Evolutionary conservation across 2,113 vertebrate genomes (phyloP).

Genomic region (Amblyornis subalaris): DNA sequence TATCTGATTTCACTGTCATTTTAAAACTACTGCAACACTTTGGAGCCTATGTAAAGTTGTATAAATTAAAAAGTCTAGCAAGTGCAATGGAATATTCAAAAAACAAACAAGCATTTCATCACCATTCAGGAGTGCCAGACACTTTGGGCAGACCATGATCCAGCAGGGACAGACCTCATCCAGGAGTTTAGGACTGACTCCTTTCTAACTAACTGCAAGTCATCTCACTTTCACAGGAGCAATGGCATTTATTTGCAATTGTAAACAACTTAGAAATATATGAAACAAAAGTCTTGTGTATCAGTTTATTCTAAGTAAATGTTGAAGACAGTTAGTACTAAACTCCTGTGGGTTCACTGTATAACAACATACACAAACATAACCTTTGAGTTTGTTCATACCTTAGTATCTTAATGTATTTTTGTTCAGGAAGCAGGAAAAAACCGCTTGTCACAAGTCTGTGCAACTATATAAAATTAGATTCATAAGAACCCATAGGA

Average conservation of each 20-base stretch:
- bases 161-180: neutral
- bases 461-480: neutral
- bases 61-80: neutral
- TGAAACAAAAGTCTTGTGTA: neutral
- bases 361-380: neutral
- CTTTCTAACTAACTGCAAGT: neutral
- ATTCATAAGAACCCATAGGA: neutral
- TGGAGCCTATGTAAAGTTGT: neutral
- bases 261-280: neutral
- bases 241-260: neutral
- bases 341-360: neutral
- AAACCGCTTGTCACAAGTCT: neutral
- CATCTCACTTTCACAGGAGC: neutral
- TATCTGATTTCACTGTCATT: neutral
- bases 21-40: neutral
- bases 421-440: neutral
- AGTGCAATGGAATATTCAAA: neutral
- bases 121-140: neutral
- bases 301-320: neutral
- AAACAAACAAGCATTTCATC: neutral
- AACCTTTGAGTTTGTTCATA: neutral
- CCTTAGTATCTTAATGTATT: neutral
- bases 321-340: neutral
- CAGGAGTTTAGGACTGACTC: neutral
- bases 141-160: neutral